Percentiles rank a stretch among this genome's conserved stretches.
Evolutionary conservation across 2,113 vertebrate species (phyloP).

Genomic region (Vulpes lagopus): DNA sequence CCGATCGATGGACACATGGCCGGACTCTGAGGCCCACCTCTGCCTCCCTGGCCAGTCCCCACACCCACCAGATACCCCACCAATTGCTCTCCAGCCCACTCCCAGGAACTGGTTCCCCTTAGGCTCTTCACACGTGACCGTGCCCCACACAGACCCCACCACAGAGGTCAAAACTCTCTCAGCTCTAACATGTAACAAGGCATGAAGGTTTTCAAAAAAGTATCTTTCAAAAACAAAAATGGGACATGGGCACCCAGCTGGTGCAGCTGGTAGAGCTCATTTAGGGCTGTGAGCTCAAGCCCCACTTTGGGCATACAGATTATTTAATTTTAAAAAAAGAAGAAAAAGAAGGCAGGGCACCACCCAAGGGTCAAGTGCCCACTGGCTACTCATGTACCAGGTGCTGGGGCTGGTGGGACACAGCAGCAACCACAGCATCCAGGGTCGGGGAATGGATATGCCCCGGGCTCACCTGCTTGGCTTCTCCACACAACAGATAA

Average conservation of each 20-base stretch:
- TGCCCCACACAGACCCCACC: accelerated
- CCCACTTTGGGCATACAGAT: neutral
- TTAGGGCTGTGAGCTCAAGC: neutral
- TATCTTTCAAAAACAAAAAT: neutral
- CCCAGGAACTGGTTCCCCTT: neutral
- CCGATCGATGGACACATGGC: neutral
- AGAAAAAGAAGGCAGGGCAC: neutral
- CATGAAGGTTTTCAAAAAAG: neutral
- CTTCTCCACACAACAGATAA: neutral
- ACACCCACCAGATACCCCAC: neutral
- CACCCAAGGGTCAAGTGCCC: neutral
- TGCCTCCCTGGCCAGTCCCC: too few relatives aligned
- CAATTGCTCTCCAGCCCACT: neutral
- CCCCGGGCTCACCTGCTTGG: conserved; percentile 84
- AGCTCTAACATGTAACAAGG: neutral
- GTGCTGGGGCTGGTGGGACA: too few relatives aligned
- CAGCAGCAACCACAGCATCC: too few relatives aligned
- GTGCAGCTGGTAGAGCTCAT: neutral
- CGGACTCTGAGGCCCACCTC: accelerated
- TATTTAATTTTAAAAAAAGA: neutral
- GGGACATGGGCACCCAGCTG: neutral
- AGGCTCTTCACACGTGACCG: neutral
- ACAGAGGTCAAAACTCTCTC: neutral
- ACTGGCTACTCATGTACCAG: neutral
- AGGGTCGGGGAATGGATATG: too few relatives aligned